These are phyloP conservation scores for Corythornis cristatus DNA, from an alignment of 2,113 vertebrate genomes.

Conservation along the genomic window DNA sequence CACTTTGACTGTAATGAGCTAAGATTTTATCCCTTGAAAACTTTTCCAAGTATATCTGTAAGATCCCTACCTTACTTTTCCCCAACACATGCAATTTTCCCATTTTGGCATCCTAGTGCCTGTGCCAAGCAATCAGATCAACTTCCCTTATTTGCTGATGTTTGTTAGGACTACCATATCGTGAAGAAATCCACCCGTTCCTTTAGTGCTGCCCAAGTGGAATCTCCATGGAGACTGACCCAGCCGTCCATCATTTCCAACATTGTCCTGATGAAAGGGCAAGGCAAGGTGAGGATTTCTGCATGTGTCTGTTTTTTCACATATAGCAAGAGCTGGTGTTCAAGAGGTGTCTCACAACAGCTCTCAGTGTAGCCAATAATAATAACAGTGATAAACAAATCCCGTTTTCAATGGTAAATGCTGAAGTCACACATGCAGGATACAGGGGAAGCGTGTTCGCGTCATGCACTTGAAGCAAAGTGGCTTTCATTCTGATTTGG, in stretches of 20 bases:
- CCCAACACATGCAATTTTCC: accelerated
- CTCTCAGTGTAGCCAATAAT: neutral
- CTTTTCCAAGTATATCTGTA: neutral
- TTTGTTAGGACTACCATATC: slow-evolving; percentile 88
- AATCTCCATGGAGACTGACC: slow-evolving; percentile 95
- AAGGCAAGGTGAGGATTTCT: slow-evolving; percentile 89
- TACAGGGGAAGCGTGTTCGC: accelerated
- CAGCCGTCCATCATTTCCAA: slow-evolving; percentile 97
- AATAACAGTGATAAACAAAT: neutral
- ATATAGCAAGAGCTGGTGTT: neutral
- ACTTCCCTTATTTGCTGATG: slow-evolving; percentile 9
- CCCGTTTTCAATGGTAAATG: neutral
- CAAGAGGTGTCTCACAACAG: neutral
- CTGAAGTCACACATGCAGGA: neutral
- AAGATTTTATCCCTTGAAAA: neutral
- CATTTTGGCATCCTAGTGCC: neutral
- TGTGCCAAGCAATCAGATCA: neutral
- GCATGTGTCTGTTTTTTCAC: neutral
- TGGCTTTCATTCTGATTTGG: neutral
- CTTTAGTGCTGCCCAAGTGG: slow-evolving; percentile 93
- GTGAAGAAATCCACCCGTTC: slow-evolving; percentile 95
- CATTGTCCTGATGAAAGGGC: slow-evolving; percentile 97
- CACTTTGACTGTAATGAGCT: neutral
- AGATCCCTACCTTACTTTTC: neutral
- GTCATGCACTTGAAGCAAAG: accelerated